These are phyloP conservation scores for Eulemur rubriventer DNA, from an alignment of 2,797 vertebrate species.

Conservation along the genomic window DNA sequence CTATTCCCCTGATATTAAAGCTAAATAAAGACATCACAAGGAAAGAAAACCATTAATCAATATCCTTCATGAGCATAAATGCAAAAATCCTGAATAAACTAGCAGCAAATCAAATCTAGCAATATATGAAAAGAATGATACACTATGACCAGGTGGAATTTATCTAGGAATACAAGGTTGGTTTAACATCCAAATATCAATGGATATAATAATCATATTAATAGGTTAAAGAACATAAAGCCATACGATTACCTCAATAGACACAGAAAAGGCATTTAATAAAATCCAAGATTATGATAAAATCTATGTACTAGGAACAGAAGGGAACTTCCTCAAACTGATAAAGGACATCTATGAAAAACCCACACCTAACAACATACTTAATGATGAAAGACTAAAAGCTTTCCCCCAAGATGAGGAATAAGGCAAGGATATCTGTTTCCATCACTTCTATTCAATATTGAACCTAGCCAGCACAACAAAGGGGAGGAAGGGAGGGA, in stretches of 20 bases:
- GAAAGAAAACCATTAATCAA: not conserved
- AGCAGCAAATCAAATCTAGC: not conserved
- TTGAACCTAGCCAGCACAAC: not conserved
- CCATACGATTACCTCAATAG: not conserved
- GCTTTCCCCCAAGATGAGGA: not conserved
- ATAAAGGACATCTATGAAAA: not conserved
- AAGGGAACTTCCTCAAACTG: not conserved
- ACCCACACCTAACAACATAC: not conserved
- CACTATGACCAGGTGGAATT: not conserved
- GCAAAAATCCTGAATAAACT: not conserved
- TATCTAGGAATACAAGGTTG: not conserved
- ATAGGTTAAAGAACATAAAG: not conserved
- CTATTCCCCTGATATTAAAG: not conserved
- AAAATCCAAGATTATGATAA: not conserved
- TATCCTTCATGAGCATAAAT: not conserved
- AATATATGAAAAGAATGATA: not conserved
- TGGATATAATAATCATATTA: not conserved
- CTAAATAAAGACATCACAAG: not conserved
- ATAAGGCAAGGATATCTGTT: not conserved
- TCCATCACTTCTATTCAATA: not conserved
- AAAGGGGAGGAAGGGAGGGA: not conserved
- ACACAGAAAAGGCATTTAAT: not conserved
- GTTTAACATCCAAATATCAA: not conserved
- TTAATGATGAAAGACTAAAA: slow-evolving; percentile 8
- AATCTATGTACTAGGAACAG: not conserved